phyloP scores from a whole-genome alignment of 2,888 invertebrate genomes.

The Cataglyphis cursor region DNA sequence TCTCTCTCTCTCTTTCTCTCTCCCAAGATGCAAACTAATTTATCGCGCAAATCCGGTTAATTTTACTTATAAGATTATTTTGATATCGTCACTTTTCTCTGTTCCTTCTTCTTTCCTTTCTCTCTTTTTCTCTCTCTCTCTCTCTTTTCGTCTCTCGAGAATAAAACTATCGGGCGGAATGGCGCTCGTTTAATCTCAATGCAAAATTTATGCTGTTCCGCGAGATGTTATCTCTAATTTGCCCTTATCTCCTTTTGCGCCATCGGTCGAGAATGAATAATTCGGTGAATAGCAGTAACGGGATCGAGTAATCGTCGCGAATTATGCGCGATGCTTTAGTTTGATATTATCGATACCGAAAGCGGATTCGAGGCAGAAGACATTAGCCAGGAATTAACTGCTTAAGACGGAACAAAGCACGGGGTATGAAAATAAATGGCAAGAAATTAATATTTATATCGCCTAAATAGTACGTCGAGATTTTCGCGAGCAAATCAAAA shows the following conservation, averaged over 20 bases:
- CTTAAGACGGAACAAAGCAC: conserved; percentile 21
- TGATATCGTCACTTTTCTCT: not conserved
- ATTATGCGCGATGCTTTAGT: conserved; percentile 56
- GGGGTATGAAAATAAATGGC: conserved; percentile 14
- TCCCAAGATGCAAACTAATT: conserved; percentile 34
- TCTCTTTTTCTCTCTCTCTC: not conserved
- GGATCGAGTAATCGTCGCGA: conserved; percentile 45
- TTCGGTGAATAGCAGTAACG: not conserved
- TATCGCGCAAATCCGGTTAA: conserved; percentile 41
- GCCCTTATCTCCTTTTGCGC: conserved; percentile 52
- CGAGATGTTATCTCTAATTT: conserved; percentile 56
- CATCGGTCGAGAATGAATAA: conserved; percentile 41
- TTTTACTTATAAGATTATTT: conserved; percentile 45
- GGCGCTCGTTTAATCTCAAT: conserved; percentile 61
- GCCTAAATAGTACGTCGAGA: not conserved
- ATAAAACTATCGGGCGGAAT: conserved; percentile 17
- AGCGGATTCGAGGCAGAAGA: conserved; percentile 13
- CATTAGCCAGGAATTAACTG: conserved; percentile 32
- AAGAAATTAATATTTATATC: conserved; percentile 34
- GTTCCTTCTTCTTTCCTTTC: too few relatives aligned
- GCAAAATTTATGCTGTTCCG: conserved; percentile 59
- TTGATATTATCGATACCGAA: conserved; percentile 40
- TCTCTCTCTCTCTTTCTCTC: conserved; percentile 5
- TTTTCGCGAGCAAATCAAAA: not conserved
- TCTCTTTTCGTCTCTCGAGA: not conserved